These are phyloP conservation scores for Crepidodera aurea DNA, from an alignment of 2,888 invertebrate genomes.

Conservation along the genomic window DNA sequence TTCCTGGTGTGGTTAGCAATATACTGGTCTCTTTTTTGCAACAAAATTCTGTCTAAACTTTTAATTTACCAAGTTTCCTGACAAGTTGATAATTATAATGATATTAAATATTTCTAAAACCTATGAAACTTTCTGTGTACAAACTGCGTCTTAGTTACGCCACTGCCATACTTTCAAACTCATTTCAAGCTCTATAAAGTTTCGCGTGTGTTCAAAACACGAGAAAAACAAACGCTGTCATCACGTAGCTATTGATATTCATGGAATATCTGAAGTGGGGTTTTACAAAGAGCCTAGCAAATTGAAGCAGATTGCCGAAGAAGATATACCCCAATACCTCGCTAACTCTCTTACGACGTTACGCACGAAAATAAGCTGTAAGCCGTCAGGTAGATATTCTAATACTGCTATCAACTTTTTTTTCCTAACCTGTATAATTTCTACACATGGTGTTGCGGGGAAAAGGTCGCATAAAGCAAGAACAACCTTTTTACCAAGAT, in stretches of 20 bases:
- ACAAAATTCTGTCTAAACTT: too few relatives aligned
- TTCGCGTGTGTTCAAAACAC: constrained; percentile 1
- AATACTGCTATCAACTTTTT: constrained; percentile 31
- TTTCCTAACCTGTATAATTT: too few relatives aligned
- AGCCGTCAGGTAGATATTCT: constrained; percentile 33
- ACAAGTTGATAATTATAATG: too few relatives aligned
- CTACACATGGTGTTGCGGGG: too few relatives aligned
- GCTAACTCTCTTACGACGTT: constrained; percentile 20
- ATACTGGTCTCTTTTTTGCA: too few relatives aligned
- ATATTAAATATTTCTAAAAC: too few relatives aligned
- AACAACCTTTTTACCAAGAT: too few relatives aligned
- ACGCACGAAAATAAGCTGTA: constrained; percentile 31
- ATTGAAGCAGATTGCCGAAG: constrained; percentile 35
- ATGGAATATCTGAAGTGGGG: constrained; percentile 28
- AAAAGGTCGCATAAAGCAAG: too few relatives aligned
- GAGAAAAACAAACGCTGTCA: constrained; percentile 21
- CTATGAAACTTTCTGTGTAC: too few relatives aligned
- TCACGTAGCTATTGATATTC: constrained; percentile 27
- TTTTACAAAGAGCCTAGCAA: constrained; percentile 32
- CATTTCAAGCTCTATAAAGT: constrained; percentile 17
- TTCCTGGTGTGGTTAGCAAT: too few relatives aligned
- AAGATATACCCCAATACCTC: constrained; percentile 29
- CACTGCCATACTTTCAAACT: not conserved
- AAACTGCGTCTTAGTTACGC: not conserved
- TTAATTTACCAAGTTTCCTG: too few relatives aligned